Conservation (phyloP, 2,113 vertebrate genomes). For the Saguinus imperator region DNA sequence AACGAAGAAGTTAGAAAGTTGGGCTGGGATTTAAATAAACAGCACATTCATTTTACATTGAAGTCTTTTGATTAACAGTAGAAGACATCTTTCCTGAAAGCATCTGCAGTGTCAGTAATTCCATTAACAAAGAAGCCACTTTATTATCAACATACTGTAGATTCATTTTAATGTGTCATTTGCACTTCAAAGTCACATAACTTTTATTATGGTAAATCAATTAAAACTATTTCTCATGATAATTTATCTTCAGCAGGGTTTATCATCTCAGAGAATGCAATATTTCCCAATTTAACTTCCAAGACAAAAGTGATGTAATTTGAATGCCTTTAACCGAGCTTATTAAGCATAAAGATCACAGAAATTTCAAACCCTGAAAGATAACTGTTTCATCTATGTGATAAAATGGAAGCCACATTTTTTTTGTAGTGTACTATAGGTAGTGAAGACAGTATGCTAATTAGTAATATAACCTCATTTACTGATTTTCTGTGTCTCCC, state of each 20-base stretch:
- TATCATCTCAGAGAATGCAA: slow-evolving; percentile 88
- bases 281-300: slow-evolving; percentile 90
- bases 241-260: slow-evolving; percentile 89
- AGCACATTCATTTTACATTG: slow-evolving; percentile 78
- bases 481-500: slow-evolving; percentile 82
- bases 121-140: slow-evolving; percentile 88
- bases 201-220: slow-evolving; percentile 92
- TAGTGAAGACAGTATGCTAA: slow-evolving; percentile 86
- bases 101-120: slow-evolving; percentile 87
- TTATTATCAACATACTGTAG: slow-evolving; percentile 89
- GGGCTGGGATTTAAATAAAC: slow-evolving; percentile 77
- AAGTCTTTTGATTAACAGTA: slow-evolving; percentile 83
- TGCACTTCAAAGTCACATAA: slow-evolving; percentile 91
- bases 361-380: slow-evolving; percentile 89
- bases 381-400: slow-evolving; percentile 90
- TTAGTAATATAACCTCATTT: slow-evolving; percentile 88
- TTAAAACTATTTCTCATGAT: slow-evolving; percentile 92
- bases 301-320: slow-evolving; percentile 90
- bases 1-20: slow-evolving; percentile 49
- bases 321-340: slow-evolving; percentile 89
- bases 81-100: slow-evolving; percentile 82
- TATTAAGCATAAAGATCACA: slow-evolving; percentile 91
- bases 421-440: slow-evolving; percentile 82
- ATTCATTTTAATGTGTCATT: slow-evolving; percentile 91
- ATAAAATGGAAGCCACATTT: slow-evolving; percentile 87